These are phyloP conservation scores for Neuroscelio doddi DNA, from an alignment of 2,888 invertebrate genomes.

Conservation along the genomic window DNA sequence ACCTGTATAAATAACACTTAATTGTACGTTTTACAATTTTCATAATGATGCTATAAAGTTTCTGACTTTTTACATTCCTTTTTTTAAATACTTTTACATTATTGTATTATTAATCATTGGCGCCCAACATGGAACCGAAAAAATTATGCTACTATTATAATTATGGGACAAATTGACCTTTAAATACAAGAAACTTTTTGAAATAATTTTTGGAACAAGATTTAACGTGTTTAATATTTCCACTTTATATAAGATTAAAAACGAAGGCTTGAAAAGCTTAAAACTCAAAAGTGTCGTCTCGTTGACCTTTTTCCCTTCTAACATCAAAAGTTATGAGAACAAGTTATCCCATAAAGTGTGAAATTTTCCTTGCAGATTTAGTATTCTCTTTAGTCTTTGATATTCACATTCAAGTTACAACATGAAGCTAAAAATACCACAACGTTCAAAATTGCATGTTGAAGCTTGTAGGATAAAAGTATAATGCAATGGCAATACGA, in stretches of 20 bases:
- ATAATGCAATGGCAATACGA: not conserved
- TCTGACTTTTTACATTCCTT: no score
- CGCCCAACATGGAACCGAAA: no score
- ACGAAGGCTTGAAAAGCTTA: not conserved
- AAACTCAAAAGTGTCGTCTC: constrained; percentile 5
- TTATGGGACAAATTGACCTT: no score
- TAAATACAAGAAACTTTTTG: no score
- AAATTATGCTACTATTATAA: no score
- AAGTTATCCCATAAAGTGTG: constrained; percentile 8
- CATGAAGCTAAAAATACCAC: not conserved
- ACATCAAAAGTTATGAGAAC: constrained; percentile 4
- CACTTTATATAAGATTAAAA: constrained; percentile 7
- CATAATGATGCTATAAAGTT: no score
- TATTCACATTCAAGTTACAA: constrained; percentile 6
- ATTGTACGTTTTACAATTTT: no score
- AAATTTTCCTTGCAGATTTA: constrained; percentile 7
- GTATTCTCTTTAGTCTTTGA: constrained; percentile 12
- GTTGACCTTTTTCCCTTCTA: not conserved
- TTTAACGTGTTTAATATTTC: no score
- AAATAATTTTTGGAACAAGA: no score
- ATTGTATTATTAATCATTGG: no score
- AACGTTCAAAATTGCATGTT: not conserved
- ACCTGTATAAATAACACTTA: no score
- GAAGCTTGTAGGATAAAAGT: not conserved
- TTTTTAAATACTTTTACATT: no score